These are phyloP conservation scores for Drosophila paulistorum DNA, from an alignment of 1,140 invertebrate species.

Conservation along the genomic window DNA sequence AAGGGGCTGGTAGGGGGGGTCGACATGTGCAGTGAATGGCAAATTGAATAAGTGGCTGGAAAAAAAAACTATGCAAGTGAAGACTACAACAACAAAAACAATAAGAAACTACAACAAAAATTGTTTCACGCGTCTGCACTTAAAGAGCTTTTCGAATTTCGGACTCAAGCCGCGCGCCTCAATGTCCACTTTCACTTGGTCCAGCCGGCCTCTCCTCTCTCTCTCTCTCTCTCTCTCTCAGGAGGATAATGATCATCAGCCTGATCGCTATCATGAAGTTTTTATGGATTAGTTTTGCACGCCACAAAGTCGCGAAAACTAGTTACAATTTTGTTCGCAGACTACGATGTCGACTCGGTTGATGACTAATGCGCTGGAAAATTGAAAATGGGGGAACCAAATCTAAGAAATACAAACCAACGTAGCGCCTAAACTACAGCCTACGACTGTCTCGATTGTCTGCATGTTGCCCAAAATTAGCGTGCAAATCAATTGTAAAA, in stretches of 20 bases:
- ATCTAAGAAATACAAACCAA: background rate
- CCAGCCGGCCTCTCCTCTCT: conserved; percentile 39
- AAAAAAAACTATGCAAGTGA: conserved; percentile 33
- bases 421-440: conserved; percentile 27
- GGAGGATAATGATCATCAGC: conserved; percentile 38
- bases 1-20: conserved; percentile 27
- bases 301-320: conserved; percentile 53
- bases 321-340: conserved; percentile 61
- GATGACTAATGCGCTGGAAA: conserved; percentile 77
- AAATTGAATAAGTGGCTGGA: conserved; percentile 75
- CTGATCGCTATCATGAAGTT: conserved; percentile 12
- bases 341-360: conserved; percentile 16
- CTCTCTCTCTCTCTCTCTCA: conserved; percentile 63
- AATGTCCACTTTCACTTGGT: conserved; percentile 73
- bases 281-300: conserved; percentile 49
- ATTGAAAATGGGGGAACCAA: conserved; percentile 59
- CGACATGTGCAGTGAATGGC: conserved; percentile 73
- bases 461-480: conserved; percentile 72
- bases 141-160: conserved; percentile 24
- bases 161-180: conserved; percentile 8
- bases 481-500: conserved; percentile 69
- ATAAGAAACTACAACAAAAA: conserved; percentile 37
- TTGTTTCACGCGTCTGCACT: conserved; percentile 76
- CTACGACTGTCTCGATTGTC: conserved; percentile 57
- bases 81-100: conserved; percentile 38